A percentile compares a stretch with the other conserved stretches of the same genome.
phyloP scores from a whole-genome alignment of 2,797 vertebrate genomes.

The Microchirus variegatus region DNA sequence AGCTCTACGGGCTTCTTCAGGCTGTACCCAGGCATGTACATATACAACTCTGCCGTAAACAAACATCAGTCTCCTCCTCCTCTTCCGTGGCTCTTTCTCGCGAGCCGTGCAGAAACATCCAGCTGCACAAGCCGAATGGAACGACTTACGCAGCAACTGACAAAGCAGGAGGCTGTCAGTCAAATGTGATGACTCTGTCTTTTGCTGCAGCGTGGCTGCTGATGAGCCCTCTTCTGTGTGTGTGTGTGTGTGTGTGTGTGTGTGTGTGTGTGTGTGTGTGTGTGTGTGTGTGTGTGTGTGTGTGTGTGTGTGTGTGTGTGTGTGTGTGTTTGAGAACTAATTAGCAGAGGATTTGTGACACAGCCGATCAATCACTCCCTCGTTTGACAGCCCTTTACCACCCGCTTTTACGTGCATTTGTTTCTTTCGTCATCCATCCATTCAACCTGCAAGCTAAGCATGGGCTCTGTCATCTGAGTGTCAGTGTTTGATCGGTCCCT shows the following conservation, averaged over 20 bases:
- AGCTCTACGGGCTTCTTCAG: conserved; percentile 95
- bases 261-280: not conserved
- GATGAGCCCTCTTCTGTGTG: conserved; percentile 10
- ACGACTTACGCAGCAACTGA: conserved; percentile 46
- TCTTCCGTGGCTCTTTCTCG: conserved; percentile 4
- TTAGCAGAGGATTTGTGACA: conserved; percentile 51
- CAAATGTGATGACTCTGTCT: conserved; percentile 47
- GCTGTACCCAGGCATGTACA: conserved; percentile 90
- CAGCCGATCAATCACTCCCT: conserved; percentile 41
- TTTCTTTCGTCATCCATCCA: conserved; percentile 2
- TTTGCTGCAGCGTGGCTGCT: conserved; percentile 12
- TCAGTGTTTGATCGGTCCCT: conserved; percentile 6
- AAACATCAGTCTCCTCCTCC: not conserved
- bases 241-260: not conserved
- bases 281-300: not conserved
- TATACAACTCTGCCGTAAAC: not conserved
- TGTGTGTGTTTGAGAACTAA: conserved; percentile 16
- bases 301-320: conserved; percentile 13
- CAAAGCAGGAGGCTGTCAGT: conserved; percentile 27
- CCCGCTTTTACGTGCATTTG: conserved; percentile 22
- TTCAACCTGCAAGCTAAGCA: not conserved
- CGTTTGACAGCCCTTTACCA: conserved; percentile 39
- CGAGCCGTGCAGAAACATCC: conserved; percentile 19
- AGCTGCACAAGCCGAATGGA: conserved; percentile 28
- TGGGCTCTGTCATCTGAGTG: not conserved